Conservation (phyloP, 1,140 invertebrate genomes). For the Zaprionus tsacasi region DNA sequence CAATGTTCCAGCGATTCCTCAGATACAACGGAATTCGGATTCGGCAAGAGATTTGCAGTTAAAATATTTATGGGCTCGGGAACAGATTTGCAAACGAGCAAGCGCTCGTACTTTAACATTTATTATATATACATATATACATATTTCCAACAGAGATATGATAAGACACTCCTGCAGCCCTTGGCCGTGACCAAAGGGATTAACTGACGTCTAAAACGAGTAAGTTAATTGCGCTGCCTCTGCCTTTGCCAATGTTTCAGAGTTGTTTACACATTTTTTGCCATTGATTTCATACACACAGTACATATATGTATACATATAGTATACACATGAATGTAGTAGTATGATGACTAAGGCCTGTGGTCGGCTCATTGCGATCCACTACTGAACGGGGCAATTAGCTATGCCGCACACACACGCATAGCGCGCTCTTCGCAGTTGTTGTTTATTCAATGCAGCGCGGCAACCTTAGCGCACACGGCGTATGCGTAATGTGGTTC, state of each 20-base stretch:
- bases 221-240: background rate
- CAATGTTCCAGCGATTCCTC: slow-evolving; percentile 12
- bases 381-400: slow-evolving; percentile 33
- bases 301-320: no score
- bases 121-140: no score
- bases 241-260: no score
- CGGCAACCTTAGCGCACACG: slow-evolving; percentile 56
- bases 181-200: slow-evolving; percentile 25
- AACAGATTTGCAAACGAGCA: slow-evolving; percentile 53
- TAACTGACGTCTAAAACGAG: background rate
- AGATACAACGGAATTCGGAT: no score
- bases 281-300: background rate
- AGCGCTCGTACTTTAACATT: no score
- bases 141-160: no score
- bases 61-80: slow-evolving; percentile 65
- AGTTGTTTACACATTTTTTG: slow-evolving; percentile 7
- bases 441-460: slow-evolving; percentile 45
- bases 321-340: no score
- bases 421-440: slow-evolving; percentile 1
- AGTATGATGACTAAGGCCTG: slow-evolving; percentile 2
- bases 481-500: slow-evolving; percentile 66
- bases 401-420: slow-evolving; percentile 24
- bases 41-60: slow-evolving; percentile 53
- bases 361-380: slow-evolving; percentile 27
- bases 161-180: slow-evolving; percentile 4